Base-by-base conservation (phyloP, 2,888 invertebrate species). In the Callimorpha dominula region DNA sequence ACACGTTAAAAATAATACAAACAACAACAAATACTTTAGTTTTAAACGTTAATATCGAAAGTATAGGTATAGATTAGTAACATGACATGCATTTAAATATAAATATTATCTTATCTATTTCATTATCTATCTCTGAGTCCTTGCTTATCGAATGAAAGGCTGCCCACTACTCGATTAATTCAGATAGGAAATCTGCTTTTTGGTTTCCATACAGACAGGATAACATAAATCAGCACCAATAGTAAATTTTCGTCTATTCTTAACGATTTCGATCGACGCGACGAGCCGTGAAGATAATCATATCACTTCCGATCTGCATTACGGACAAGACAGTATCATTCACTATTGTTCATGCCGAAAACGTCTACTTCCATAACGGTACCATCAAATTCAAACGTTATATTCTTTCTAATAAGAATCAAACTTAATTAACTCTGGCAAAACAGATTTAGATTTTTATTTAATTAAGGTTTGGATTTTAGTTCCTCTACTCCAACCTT, bases 271-370 rank as follows among this genome's bases (percentile, higher is more conserved):
- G 74, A 77, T 79, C 76, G 80, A 81, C 83, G 78, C 77, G 80
- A 81, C 83, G 78, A 80, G 70, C 81, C 83, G 74, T 83, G 79
- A 83, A 86, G 86, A 86, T 85, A 81, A 83, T 79, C 79, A 79
- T 83, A 83, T 81, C 78, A 79, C 81, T 84, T 86, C 86, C 87
- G 84, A 86, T 86, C 84, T 81, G 52, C 60, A 71, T 77, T 73
- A 73, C 74, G 71, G 69, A 73, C 81, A 82, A 81, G 81, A 83
- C 81, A 81, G 78, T 83, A 86, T 81, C 87, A 86, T 86, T 86
- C 82, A 73, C 83, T 76, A 85, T 88, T 88, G 88, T 88, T 85
- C 78, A 74, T 71, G 78, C 76, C 82, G 85, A 87, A 86, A 78
- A 77, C 79, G 66, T 80, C 71, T 66, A 78, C 81, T 68, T 73